Evolutionary conservation across 2,888 invertebrate genomes (phyloP).

Genomic region (Heliothis peltigera): DNA sequence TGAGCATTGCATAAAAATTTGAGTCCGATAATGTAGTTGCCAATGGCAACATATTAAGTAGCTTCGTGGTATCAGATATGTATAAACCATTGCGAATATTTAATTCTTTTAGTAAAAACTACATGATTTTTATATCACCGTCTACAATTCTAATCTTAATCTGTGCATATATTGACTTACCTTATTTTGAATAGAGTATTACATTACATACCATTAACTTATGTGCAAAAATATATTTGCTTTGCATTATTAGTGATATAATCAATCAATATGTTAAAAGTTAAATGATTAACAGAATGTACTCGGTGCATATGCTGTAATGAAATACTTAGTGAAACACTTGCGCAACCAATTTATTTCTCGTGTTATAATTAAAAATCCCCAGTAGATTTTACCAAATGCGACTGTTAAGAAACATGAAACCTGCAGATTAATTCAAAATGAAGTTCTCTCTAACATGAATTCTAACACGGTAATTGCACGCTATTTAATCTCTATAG

Average conservation of each 20-base stretch:
- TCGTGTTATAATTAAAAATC: no score
- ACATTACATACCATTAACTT: neutral
- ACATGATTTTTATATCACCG: no score
- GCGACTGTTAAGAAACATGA: no score
- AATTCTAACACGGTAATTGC: neutral
- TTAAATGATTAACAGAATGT: neutral
- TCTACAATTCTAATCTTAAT: neutral
- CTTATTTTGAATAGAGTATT: neutral
- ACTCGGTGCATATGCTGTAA: neutral
- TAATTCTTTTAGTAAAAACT: no score
- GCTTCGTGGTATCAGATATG: no score
- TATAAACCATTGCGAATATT: no score
- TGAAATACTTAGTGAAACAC: neutral
- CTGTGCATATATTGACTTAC: neutral
- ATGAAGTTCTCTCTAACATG: no score
- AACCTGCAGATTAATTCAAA: no score
- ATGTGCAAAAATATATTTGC: slow-evolving; percentile 4
- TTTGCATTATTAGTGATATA: slow-evolving; percentile 6
- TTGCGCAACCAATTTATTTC: neutral
- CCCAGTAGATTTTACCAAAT: no score
- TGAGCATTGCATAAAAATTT: no score
- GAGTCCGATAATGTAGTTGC: no score
- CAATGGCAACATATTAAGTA: no score
- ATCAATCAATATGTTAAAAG: neutral
- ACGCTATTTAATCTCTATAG: neutral